Percentiles rank a stretch among this genome's conserved stretches.
Conservation (phyloP, 2,113 vertebrate species). For the Eurypyga helias region DNA sequence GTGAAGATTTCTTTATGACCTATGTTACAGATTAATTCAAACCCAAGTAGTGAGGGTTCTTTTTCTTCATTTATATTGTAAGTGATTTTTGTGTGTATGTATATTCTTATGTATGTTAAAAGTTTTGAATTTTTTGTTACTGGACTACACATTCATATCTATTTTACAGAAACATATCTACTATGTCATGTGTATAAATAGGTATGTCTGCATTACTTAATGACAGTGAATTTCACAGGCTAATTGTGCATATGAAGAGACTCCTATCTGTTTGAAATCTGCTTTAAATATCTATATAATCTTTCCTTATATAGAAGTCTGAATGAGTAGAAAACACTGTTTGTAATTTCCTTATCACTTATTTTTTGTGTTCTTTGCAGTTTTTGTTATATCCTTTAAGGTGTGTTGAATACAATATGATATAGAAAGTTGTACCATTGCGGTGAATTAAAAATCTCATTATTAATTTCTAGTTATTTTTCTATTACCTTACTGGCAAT, state of each 20-base stretch:
- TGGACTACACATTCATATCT: not conserved
- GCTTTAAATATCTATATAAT: not conserved
- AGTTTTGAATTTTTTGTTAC: not conserved
- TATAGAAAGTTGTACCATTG: not conserved
- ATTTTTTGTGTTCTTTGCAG: not conserved
- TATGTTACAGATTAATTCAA: not conserved
- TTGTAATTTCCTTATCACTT: not conserved
- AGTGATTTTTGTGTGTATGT: not conserved
- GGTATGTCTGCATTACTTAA: not conserved
- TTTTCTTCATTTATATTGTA: not conserved
- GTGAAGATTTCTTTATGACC: not conserved
- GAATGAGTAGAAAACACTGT: not conserved
- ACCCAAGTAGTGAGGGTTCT: not conserved
- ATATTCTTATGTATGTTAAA: rapidly evolving
- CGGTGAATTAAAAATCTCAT: not conserved
- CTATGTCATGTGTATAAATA: not conserved
- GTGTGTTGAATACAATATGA: not conserved
- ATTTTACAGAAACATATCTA: not conserved
- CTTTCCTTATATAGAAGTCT: not conserved
- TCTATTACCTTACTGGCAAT: not conserved
- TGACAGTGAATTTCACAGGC: not conserved
- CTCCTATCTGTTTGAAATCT: not conserved
- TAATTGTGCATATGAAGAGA: not conserved
- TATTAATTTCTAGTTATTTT: not conserved
- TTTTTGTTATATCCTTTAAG: not conserved